Evolutionary conservation across 1,140 invertebrate genomes (phyloP), one percentile per base, ranked within the genome.

Genomic region (Gonatopus flavifemur): DNA sequence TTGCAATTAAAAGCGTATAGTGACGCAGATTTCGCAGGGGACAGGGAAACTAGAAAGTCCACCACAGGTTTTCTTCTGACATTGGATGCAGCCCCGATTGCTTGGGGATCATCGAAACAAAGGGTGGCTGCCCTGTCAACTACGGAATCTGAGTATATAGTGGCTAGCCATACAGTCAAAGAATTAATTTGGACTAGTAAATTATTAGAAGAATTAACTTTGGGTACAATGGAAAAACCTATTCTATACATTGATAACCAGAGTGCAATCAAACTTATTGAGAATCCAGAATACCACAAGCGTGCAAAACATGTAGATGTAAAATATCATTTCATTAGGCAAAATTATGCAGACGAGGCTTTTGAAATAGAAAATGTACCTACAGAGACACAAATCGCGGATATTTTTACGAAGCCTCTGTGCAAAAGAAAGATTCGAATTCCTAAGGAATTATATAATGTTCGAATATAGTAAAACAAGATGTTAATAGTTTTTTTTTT

Each of bases 1-100:
- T n/a, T 20, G n/a, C n/a, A n/a, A n/a, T 15, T 58, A 35, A 7
- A 28, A 9, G 64, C 60, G 21, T 76, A 62, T 64, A 55, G 59
- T 20, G 77, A 78, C 61, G 63, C 77, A 7, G 74, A 77, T 53
- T 74, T 64, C 56, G 70, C 56, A 38, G 52, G 42, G 50, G 49
- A 65, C 42, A 35, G 12, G 12, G 24, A 52, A 16, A 63, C 67
- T 48, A 28, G 66, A 28, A 55, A 45, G 20, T 64, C 61, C 6
- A 59, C 55, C 40, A 59, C 59, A 7, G 64, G 62, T 24, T 61
- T 49, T 52, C 41, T 57, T 6, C 48, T 60, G 33, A 42, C 39
- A 16, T 30, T 67, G 1, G 45, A 25, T 18, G 44, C 45, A 21
- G 50, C 42, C 12, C 28, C 52, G 4, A 46, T 67, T 9, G 38